A percentile compares a stretch with the other conserved stretches of the same genome.
phyloP scores from a whole-genome alignment of 1,140 invertebrate species.

The Elymnias hypermnestra region DNA sequence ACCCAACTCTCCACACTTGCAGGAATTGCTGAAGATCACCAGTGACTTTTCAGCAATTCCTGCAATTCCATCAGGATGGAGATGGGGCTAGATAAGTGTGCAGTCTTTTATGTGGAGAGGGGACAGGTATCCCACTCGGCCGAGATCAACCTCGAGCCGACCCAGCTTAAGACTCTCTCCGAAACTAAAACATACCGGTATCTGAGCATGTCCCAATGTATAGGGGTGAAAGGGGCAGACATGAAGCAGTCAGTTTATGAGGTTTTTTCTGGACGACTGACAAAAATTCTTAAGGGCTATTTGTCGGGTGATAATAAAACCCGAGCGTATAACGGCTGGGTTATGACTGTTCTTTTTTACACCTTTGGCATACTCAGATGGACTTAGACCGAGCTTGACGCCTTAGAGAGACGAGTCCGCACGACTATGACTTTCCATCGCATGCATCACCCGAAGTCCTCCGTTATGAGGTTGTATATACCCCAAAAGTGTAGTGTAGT shows the following conservation, averaged over 20 bases:
- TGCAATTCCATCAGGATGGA: no score
- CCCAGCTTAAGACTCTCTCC: no score
- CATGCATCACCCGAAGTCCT: no score
- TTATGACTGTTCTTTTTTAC: conserved; percentile 5
- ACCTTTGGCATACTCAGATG: conserved; percentile 12
- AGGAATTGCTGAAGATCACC: no score
- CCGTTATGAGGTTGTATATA: no score
- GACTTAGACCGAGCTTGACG: conserved; percentile 13
- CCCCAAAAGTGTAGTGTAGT: no score
- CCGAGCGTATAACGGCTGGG: conserved; percentile 1
- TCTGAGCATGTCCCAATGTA: conserved; percentile 2
- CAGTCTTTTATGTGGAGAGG: no score
- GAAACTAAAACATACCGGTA: neutral
- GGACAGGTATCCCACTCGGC: no score
- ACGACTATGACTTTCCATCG: no score
- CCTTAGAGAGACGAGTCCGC: conserved; percentile 6
- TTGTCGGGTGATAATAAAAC: neutral
- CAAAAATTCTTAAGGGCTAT: neutral
- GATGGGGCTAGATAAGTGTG: no score
- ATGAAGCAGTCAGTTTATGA: neutral
- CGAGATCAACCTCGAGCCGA: no score
- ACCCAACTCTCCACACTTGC: no score
- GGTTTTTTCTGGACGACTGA: neutral
- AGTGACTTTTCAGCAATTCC: neutral
- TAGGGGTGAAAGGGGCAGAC: neutral